A percentile compares a stretch with the other conserved stretches of the same genome.
These are phyloP conservation scores for Notoglanidium macrostoma DNA, from an alignment of 2,797 vertebrate species.

Conservation along the genomic window DNA sequence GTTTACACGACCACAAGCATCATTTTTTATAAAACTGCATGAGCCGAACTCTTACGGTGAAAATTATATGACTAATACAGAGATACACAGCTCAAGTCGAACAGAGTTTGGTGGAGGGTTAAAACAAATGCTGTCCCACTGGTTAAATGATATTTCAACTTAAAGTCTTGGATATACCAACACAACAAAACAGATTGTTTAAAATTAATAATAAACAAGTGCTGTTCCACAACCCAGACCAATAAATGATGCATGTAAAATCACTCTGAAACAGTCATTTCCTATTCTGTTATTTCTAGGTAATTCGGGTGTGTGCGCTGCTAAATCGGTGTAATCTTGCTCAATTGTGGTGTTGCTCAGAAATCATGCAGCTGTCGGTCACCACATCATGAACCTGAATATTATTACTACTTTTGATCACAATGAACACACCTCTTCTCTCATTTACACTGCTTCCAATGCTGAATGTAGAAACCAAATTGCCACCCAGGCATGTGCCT, in stretches of 20 bases:
- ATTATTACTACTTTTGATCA: neutral
- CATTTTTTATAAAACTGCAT: neutral
- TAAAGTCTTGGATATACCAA: neutral
- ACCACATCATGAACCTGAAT: neutral
- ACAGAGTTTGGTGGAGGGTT: neutral
- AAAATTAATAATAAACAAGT: neutral
- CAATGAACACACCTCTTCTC: neutral
- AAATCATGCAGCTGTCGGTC: neutral
- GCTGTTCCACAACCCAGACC: neutral
- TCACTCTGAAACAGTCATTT: slow-evolving; percentile 1
- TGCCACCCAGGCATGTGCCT: neutral
- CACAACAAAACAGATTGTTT: neutral
- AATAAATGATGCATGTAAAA: neutral
- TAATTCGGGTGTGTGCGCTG: neutral
- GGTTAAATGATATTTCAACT: neutral
- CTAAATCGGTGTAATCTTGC: neutral
- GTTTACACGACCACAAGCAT: neutral
- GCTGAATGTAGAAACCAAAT: neutral
- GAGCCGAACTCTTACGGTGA: neutral
- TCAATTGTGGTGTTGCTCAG: neutral
- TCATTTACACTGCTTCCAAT: neutral
- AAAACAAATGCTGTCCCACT: neutral
- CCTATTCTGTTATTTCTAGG: neutral
- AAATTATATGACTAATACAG: neutral
- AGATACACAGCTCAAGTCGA: neutral